A percentile compares a stretch with the other conserved stretches of the same genome.
These are phyloP conservation scores for Drosophila elegans DNA, from an alignment of 1,140 invertebrate genomes.

Conservation along the genomic window DNA sequence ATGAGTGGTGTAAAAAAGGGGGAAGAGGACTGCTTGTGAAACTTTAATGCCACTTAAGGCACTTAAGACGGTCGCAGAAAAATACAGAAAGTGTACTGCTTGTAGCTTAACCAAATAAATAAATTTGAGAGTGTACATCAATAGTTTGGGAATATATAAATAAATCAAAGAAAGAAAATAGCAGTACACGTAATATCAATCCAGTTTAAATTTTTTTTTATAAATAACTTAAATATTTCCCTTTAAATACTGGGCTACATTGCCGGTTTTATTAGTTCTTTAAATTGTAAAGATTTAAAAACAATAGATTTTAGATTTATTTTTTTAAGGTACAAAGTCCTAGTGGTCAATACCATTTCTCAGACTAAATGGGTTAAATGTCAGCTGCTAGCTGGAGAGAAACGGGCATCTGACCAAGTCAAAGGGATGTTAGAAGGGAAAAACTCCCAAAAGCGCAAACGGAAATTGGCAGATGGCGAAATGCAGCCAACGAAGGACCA, in stretches of 20 bases:
- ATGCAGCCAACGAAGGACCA: conserved; percentile 29
- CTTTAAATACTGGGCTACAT: too few species aligned
- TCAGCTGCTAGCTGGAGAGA: conserved; percentile 23
- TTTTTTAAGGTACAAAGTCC: not conserved
- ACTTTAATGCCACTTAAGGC: conserved; percentile 69
- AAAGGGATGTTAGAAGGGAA: not conserved
- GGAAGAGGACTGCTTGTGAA: conserved; percentile 39
- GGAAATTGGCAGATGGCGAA: conserved; percentile 72
- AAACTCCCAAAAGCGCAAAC: conserved; percentile 34
- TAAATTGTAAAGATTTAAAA: not conserved
- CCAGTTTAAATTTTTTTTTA: too few species aligned
- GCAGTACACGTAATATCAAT: too few species aligned
- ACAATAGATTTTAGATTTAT: not conserved
- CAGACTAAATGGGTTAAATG: conserved; percentile 48
- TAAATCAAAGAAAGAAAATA: too few species aligned
- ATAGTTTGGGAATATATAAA: too few species aligned
- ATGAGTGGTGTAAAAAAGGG: not conserved
- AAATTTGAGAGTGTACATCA: too few species aligned
- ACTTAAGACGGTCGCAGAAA: conserved; percentile 54
- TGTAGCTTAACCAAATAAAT: too few species aligned
- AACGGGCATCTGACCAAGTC: not conserved
- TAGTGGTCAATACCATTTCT: conserved; percentile 33
- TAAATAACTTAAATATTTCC: too few species aligned
- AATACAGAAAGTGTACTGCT: not conserved
- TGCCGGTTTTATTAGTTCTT: not conserved